Percentiles rank a stretch among this genome's conserved stretches.
phyloP scores from a whole-genome alignment of 2,888 invertebrate genomes.

The Alloscopus bannaensis region DNA sequence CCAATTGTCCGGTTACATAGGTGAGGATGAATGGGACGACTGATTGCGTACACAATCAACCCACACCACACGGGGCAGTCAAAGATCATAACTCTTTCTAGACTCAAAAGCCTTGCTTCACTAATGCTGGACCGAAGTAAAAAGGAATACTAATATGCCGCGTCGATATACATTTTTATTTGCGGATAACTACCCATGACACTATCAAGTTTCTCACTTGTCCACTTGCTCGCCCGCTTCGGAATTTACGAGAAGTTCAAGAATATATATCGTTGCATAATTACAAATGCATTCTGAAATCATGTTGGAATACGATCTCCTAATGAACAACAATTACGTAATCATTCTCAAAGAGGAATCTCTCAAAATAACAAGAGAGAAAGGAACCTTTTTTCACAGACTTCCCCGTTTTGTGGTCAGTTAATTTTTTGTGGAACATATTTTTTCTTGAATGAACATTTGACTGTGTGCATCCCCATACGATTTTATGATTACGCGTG shows the following conservation, averaged over 20 bases:
- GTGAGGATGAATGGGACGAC: slow-evolving; percentile 35
- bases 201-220: neutral
- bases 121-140: neutral
- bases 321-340: slow-evolving; percentile 26
- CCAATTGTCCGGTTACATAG: too few species aligned
- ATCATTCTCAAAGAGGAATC: neutral
- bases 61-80: slow-evolving; percentile 21
- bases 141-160: neutral
- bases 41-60: slow-evolving; percentile 31
- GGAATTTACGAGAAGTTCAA: neutral
- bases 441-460: slow-evolving; percentile 18
- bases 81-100: slow-evolving; percentile 31
- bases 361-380: slow-evolving; percentile 10
- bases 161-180: neutral
- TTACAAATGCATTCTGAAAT: neutral
- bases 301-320: slow-evolving; percentile 2
- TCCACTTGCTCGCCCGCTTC: neutral
- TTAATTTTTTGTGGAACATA: slow-evolving; percentile 3
- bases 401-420: slow-evolving; percentile 3
- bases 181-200: neutral
- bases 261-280: neutral
- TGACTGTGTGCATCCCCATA: neutral
- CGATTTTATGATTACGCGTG: neutral
- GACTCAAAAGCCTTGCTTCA: neutral
- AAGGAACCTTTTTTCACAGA: neutral